phyloP scores from a whole-genome alignment of 2,888 invertebrate species.

The Cheilosia pagana region DNA sequence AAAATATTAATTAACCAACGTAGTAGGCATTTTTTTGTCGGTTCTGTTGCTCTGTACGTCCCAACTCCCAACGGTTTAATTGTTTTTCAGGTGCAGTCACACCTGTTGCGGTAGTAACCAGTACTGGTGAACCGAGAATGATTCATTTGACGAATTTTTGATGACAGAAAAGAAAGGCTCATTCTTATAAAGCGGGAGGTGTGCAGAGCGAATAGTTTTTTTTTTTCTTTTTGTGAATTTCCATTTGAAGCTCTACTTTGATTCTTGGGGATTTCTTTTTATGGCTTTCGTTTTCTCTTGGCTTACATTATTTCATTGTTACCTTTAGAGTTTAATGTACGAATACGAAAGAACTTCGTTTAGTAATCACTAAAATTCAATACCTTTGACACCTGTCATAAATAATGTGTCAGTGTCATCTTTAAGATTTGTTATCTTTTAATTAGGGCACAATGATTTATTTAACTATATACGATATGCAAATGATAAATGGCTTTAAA shows the following conservation, averaged over 20 bases:
- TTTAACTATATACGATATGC: background rate
- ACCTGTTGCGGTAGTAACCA: constrained; percentile 54
- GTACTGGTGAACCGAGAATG: constrained; percentile 43
- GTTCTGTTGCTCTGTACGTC: constrained; percentile 3
- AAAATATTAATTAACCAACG: constrained; percentile 44
- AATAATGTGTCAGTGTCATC: background rate
- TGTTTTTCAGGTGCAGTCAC: constrained; percentile 62
- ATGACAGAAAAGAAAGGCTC: constrained; percentile 46
- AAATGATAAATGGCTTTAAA: background rate
- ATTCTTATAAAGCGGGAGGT: constrained; percentile 19
- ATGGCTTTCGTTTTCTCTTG: constrained; percentile 28
- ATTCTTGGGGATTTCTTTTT: constrained; percentile 26
- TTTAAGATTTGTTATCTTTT: background rate
- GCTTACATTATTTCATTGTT: constrained; percentile 8
- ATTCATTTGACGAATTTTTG: constrained; percentile 49
- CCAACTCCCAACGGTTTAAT: constrained; percentile 47
- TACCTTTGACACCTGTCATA: background rate
- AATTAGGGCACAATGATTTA: background rate
- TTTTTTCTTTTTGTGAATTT: constrained; percentile 8
- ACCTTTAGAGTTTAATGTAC: too few relatives aligned
- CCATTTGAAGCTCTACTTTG: constrained; percentile 6
- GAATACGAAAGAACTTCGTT: background rate
- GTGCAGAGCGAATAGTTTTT: constrained; percentile 1
- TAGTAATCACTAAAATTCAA: background rate
- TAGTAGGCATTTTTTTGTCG: constrained; percentile 37